Conservation (phyloP, 2,888 invertebrate species). For the Folsomia candida region DNA sequence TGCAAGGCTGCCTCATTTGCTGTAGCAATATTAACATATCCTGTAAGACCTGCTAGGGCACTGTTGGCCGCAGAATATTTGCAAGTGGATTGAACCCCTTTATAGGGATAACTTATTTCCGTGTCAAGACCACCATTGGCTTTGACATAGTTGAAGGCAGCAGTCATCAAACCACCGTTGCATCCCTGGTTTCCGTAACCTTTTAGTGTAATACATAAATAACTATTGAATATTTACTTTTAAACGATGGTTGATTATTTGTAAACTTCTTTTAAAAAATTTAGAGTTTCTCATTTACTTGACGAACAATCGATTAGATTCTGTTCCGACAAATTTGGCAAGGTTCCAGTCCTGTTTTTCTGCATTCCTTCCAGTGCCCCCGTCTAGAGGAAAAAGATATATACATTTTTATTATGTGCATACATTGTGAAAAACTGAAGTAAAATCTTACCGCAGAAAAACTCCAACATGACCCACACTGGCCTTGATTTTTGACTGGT, state of each 20-base stretch:
- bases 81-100: constrained; percentile 53
- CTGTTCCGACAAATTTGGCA: constrained; percentile 86
- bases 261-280: neutral
- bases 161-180: constrained; percentile 79
- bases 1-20: constrained; percentile 54
- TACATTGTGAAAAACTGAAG: neutral
- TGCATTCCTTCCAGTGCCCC: constrained; percentile 89
- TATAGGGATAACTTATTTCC: constrained; percentile 58
- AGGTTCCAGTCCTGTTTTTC: constrained; percentile 70
- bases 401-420: neutral
- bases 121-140: constrained; percentile 57
- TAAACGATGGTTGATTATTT: neutral
- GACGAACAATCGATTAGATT: constrained; percentile 87
- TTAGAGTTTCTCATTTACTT: constrained; percentile 2
- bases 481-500: too few species aligned
- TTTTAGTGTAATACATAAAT: too few species aligned
- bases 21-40: constrained; percentile 53
- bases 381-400: too few species aligned
- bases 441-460: constrained; percentile 56
- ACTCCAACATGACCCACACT: constrained; percentile 61
- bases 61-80: constrained; percentile 53
- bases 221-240: too few species aligned
- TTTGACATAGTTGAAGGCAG: constrained; percentile 60
- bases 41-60: constrained; percentile 53
- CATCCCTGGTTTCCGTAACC: constrained; percentile 86